phyloP scores from a whole-genome alignment of 2,888 invertebrate genomes.

The Heliconius sara region DNA sequence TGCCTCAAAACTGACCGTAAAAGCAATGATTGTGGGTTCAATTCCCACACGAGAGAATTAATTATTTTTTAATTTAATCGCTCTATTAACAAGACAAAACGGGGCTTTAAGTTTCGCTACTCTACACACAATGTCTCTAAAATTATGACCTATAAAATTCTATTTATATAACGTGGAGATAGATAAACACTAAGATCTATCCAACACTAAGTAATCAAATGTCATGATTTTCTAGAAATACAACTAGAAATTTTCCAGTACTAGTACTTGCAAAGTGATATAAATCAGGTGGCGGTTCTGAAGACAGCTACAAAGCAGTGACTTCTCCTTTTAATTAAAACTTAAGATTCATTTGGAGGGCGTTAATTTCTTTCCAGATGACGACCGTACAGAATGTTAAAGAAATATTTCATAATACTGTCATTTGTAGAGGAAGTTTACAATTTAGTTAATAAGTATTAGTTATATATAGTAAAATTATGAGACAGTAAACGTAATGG shows the following conservation, averaged over 20 bases:
- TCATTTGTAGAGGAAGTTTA: constrained; percentile 30
- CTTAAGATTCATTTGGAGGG: constrained; percentile 64
- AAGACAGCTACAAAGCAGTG: constrained; percentile 30
- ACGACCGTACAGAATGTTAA: constrained; percentile 46
- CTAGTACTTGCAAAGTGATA: constrained; percentile 18
- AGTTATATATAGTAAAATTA: background rate
- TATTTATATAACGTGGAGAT: background rate
- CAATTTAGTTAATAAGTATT: constrained; percentile 26
- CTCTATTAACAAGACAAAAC: too few species aligned
- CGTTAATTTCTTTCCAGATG: constrained; percentile 64
- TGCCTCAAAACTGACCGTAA: too few species aligned
- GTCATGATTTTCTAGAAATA: background rate
- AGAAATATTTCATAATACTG: constrained; percentile 44
- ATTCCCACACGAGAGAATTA: too few species aligned
- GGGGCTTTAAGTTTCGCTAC: too few species aligned
- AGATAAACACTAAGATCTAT: background rate
- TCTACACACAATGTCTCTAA: background rate
- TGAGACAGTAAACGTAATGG: background rate
- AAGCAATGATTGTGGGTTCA: too few species aligned
- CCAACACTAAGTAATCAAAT: background rate
- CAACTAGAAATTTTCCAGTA: background rate
- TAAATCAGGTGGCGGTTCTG: constrained; percentile 38
- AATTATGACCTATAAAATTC: background rate
- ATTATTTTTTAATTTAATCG: too few species aligned
- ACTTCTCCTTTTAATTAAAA: constrained; percentile 68